Conservation (phyloP, 2,113 vertebrate genomes). For the Boulengerochromis microlepis region DNA sequence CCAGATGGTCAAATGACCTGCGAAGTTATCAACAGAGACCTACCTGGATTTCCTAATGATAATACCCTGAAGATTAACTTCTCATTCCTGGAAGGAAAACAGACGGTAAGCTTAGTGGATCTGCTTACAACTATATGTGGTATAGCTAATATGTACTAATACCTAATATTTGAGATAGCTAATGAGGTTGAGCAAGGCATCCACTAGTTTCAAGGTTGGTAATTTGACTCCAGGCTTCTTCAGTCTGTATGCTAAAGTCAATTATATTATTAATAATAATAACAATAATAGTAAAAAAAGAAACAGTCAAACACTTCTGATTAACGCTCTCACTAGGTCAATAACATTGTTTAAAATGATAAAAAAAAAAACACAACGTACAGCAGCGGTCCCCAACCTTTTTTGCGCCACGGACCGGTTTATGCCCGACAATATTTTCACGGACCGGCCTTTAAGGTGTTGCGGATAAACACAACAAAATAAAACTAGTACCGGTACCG, state of each 20-base stretch:
- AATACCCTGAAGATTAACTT: slow-evolving; percentile 57
- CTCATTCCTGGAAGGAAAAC: slow-evolving; percentile 53
- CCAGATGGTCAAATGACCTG: slow-evolving; percentile 55
- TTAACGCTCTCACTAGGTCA: background rate
- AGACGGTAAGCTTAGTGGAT: slow-evolving; percentile 41
- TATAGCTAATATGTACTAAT: background rate
- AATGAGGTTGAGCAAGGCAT: background rate
- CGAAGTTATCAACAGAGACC: slow-evolving; percentile 21
- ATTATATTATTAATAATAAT: background rate
- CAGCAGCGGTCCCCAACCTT: rapidly evolving
- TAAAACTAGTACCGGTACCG: background rate
- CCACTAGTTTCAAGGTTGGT: background rate
- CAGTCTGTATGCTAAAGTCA: background rate
- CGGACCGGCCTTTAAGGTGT: background rate
- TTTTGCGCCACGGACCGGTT: background rate
- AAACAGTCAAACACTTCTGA: background rate
- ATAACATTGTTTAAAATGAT: background rate
- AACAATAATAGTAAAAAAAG: background rate
- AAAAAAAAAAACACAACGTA: background rate
- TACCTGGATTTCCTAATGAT: slow-evolving; percentile 36
- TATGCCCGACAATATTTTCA: background rate
- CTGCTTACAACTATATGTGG: background rate
- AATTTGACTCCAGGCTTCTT: background rate
- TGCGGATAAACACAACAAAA: rapidly evolving
- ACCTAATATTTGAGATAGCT: background rate